A percentile compares a stretch with the other conserved stretches of the same genome.
Conservation (phyloP, 2,797 vertebrate genomes). For the Crax fasciolata region DNA sequence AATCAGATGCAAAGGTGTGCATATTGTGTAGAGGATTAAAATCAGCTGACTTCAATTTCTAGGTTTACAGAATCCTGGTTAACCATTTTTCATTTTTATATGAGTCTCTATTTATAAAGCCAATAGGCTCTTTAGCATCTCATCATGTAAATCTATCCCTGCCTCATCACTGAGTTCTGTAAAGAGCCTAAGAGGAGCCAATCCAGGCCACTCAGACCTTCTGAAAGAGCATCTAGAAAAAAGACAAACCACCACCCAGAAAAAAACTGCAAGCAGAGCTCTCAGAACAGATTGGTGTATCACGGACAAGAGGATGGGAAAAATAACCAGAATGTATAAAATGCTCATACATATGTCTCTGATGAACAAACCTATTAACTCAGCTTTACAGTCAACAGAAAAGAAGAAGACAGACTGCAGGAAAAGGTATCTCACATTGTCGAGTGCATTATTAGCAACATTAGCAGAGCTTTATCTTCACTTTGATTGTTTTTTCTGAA, state of each 20-base stretch:
- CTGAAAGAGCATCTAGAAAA: neutral
- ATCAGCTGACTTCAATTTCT: neutral
- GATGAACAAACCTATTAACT: slow-evolving; percentile 12
- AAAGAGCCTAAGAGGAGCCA: neutral
- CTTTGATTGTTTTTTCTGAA: neutral
- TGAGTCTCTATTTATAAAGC: neutral
- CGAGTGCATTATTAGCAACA: neutral
- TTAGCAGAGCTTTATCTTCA: neutral
- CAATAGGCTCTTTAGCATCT: neutral
- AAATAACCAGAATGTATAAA: slow-evolving; percentile 14
- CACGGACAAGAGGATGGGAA: slow-evolving; percentile 30
- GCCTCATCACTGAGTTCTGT: neutral
- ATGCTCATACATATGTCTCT: neutral
- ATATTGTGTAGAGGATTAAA: neutral
- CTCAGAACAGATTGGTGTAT: slow-evolving; percentile 16
- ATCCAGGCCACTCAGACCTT: neutral
- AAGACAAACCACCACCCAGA: neutral
- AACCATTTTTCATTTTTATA: neutral
- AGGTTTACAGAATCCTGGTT: neutral
- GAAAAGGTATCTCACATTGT: neutral
- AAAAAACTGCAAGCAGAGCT: neutral
- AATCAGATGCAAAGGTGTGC: neutral
- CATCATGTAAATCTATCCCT: neutral
- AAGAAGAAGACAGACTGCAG: neutral
- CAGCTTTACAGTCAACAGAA: neutral